Base-by-base conservation (phyloP, 1,140 invertebrate species). In the Lamellibrachia luymesi region DNA sequence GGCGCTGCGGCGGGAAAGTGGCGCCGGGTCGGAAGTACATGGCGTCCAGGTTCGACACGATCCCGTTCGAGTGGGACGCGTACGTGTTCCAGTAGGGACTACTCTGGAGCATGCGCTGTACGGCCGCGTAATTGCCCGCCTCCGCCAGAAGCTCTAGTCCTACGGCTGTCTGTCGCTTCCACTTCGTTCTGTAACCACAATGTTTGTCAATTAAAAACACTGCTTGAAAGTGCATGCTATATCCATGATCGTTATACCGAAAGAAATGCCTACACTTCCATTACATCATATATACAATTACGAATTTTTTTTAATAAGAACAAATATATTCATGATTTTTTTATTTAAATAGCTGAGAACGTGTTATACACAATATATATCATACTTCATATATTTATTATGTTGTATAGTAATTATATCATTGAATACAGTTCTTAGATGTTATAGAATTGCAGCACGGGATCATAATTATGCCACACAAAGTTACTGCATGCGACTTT, bases 101-200 rank as follows among this genome's bases (percentile, higher is more conserved):
- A 95, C 97, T 96, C 50, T 98, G 98, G 95, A 99, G 98, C 93
- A 99, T 97, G 93, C 99, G 97, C 96, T 99, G 99, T 94, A 99
- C 98, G 2, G 99, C 99, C 0, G 98, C 98, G 96, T 99, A 99
- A 97, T 99, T 99, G 7, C 98, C 98, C 0, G 98, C 98, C 96
- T 99, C 99, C 0, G 98, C 98, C 92, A 99, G 96, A 38, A 99
- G 97, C 96, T 99, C 99, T 94, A 99, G 96, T 0, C 99, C 99
- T 0, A 99, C 99, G 0, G 99, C 98, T 2, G 99, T 99, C 96
- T 99, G 99, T 7, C 99, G 97, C 96, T 99, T 99, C 99, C 99
- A 99, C 97, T 99, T 99, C 95, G 99, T 99, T 97, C 99, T 99
- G 97, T 17, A 94, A 93, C 1, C 17, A 80, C 2, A 80, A 80